These are phyloP conservation scores for Nautilus pompilius DNA, from an alignment of 1,140 invertebrate genomes.

Conservation along the genomic window DNA sequence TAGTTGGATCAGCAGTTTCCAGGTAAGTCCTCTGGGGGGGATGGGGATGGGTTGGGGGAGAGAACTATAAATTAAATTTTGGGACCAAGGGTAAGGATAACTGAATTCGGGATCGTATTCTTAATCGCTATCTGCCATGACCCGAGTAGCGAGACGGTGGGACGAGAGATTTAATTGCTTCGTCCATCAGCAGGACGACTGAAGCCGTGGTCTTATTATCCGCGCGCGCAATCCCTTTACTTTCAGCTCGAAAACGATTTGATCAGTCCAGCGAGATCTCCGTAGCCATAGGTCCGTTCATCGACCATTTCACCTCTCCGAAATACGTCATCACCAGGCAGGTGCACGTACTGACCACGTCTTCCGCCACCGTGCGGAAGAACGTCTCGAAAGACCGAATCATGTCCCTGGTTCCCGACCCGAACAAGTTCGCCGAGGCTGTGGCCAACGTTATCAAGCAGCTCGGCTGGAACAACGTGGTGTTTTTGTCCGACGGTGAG, in stretches of 20 bases:
- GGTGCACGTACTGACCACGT: conserved; percentile 36
- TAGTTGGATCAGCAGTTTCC: too few species aligned
- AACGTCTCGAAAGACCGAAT: conserved; percentile 24
- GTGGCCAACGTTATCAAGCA: conserved; percentile 29
- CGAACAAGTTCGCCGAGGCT: conserved; percentile 27
- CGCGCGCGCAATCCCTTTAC: background rate
- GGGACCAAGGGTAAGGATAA: background rate
- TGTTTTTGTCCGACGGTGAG: conserved; percentile 42
- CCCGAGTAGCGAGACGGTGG: too few species aligned
- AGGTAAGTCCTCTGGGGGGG: too few species aligned
- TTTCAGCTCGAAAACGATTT: conserved; percentile 35
- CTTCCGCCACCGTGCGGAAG: conserved; percentile 23
- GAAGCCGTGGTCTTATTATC: background rate
- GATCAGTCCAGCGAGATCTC: conserved; percentile 15
- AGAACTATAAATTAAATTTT: background rate
- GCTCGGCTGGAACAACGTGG: conserved; percentile 40
- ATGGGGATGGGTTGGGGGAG: too few species aligned
- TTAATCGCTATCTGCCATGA: conserved; percentile 8
- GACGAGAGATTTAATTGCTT: too few species aligned
- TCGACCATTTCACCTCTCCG: conserved; percentile 45
- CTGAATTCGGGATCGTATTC: background rate
- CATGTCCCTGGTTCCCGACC: conserved; percentile 34
- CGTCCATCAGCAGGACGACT: background rate
- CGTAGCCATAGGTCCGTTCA: conserved; percentile 42
- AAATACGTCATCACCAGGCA: conserved; percentile 43